Percentiles rank a stretch among this genome's conserved stretches.
Conservation (phyloP, 2,888 invertebrate genomes). For the Palloptera scutellata region DNA sequence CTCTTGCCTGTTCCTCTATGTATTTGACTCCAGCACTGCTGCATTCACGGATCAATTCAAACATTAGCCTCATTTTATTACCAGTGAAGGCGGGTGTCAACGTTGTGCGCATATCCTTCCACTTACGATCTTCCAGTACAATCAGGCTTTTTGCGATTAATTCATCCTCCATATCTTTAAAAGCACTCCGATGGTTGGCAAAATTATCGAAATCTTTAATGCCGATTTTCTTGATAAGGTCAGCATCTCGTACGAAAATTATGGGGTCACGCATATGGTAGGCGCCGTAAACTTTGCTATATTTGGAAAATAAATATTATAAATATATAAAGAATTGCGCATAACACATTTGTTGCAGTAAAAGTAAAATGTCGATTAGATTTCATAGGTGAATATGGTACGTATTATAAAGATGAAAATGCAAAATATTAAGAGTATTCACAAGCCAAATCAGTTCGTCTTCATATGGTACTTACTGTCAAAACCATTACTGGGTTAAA, state of each 20-base stretch:
- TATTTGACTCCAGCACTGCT: conserved; percentile 48
- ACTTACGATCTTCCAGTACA: conserved; percentile 61
- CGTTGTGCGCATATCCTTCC: conserved; percentile 63
- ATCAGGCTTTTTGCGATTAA: conserved; percentile 66
- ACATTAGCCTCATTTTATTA: conserved; percentile 66
- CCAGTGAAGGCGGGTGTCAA: conserved; percentile 64
- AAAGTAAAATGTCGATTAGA: no score
- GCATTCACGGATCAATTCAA: conserved; percentile 51
- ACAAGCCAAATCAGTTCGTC: no score
- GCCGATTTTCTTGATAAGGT: conserved; percentile 66
- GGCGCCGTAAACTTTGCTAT: conserved; percentile 64
- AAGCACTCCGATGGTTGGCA: conserved; percentile 62
- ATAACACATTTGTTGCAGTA: no score
- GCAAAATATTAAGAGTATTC: no score
- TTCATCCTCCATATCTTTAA: conserved; percentile 57
- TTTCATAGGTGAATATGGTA: no score
- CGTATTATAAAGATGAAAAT: no score
- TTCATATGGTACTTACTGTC: no score
- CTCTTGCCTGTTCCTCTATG: conserved; percentile 31
- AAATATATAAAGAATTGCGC: no score
- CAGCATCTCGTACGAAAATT: conserved; percentile 66
- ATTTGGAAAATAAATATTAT: not conserved
- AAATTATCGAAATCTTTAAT: conserved; percentile 69
- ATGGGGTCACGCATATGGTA: conserved; percentile 63
- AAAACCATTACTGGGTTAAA: no score